Evolutionary conservation across 2,797 vertebrate genomes (phyloP).

Genomic region (Mus minutoides): DNA sequence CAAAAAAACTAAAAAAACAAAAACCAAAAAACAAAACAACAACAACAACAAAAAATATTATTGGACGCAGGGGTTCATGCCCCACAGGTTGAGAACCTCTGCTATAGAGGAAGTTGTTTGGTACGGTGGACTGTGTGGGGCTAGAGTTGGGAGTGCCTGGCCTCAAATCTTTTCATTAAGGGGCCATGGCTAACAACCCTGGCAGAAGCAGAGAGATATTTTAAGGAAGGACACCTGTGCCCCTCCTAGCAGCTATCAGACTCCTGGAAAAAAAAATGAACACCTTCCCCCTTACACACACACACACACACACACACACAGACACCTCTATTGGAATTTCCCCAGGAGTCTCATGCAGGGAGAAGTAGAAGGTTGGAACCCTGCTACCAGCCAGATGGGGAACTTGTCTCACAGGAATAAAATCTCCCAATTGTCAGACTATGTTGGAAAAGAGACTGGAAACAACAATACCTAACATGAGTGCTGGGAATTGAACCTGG

Average conservation of each 20-base stretch:
- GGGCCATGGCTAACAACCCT: background rate
- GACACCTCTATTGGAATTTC: background rate
- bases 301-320: too few relatives aligned
- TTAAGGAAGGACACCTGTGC: background rate
- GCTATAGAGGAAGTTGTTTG: background rate
- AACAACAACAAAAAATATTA: too few relatives aligned
- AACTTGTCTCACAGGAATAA: background rate
- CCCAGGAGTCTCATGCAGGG: background rate
- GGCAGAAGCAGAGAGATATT: background rate
- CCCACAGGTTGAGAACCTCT: background rate
- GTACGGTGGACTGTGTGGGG: background rate
- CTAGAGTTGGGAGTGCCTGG: background rate
- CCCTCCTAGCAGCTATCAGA: background rate
- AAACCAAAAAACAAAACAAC: too few relatives aligned
- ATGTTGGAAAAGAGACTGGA: background rate
- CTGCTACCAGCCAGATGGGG: background rate
- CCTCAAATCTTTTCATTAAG: background rate
- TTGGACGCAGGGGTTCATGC: background rate
- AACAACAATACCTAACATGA: background rate
- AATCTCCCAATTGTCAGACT: background rate
- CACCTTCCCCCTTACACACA: background rate
- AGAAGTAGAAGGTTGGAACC: background rate
- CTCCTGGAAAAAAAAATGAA: background rate
- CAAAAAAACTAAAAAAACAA: too few relatives aligned
- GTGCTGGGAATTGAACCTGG: background rate